phyloP scores from a whole-genome alignment of 2,797 vertebrate species.

The Anguilla obscura region DNA sequence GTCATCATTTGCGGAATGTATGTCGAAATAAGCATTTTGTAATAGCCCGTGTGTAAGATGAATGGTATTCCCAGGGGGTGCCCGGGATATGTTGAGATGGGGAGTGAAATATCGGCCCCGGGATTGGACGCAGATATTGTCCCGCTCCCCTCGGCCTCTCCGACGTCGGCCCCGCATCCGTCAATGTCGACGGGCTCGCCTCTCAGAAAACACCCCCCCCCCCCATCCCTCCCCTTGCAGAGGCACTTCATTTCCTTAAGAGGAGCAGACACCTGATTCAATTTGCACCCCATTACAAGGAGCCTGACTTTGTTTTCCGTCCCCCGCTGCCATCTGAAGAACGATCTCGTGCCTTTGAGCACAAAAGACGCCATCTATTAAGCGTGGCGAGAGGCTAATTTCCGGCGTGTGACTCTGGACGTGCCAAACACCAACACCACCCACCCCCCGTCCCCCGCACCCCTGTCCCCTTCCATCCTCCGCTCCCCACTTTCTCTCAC shows the following conservation, averaged over 20 bases:
- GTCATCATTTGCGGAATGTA: slow-evolving; percentile 91
- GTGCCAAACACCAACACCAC: slow-evolving; percentile 57
- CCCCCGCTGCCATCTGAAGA: slow-evolving; percentile 66
- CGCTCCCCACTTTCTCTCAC: neutral
- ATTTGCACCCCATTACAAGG: slow-evolving; percentile 81
- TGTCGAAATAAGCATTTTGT: slow-evolving; percentile 96
- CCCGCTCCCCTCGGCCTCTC: slow-evolving; percentile 78
- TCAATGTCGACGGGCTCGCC: slow-evolving; percentile 87
- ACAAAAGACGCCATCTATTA: slow-evolving; percentile 77
- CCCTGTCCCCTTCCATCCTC: slow-evolving; percentile 19
- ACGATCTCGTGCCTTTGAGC: slow-evolving; percentile 74
- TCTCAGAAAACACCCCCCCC: slow-evolving; percentile 95
- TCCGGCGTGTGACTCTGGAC: slow-evolving; percentile 76
- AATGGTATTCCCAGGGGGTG: slow-evolving; percentile 85
- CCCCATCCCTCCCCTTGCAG: slow-evolving; percentile 51
- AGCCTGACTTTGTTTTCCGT: slow-evolving; percentile 77
- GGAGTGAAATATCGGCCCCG: slow-evolving; percentile 91
- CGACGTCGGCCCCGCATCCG: slow-evolving; percentile 85
- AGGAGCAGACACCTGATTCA: slow-evolving; percentile 99
- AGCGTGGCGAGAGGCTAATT: slow-evolving; percentile 74
- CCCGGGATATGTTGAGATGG: slow-evolving; percentile 73
- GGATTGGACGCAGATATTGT: slow-evolving; percentile 88
- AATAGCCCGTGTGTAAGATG: slow-evolving; percentile 89
- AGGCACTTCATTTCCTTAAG: slow-evolving; percentile 99
- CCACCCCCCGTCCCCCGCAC: slow-evolving; percentile 39